Evolutionary conservation across 2,888 invertebrate species (phyloP).

Genomic region (Camptogramma bilineatum): DNA sequence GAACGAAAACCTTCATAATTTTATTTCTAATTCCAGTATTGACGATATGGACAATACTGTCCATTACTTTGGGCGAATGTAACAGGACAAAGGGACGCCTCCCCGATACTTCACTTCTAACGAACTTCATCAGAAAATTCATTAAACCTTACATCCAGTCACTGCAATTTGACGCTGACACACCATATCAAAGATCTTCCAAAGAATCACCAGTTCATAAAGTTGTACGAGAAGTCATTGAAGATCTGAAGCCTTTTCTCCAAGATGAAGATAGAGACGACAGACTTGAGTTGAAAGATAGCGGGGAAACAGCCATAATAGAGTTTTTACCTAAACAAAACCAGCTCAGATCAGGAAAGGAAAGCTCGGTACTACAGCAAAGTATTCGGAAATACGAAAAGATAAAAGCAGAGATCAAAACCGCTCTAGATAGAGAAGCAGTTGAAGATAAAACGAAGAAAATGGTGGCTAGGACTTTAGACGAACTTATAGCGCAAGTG

Average conservation of each 20-base stretch:
- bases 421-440: slow-evolving; percentile 55
- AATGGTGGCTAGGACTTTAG: slow-evolving; percentile 59
- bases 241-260: slow-evolving; percentile 53
- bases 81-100: slow-evolving; percentile 30
- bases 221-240: slow-evolving; percentile 54
- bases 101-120: slow-evolving; percentile 38
- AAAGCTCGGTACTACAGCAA: slow-evolving; percentile 41
- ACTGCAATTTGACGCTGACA: slow-evolving; percentile 4
- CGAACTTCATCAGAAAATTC: slow-evolving; percentile 51
- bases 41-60: slow-evolving; percentile 19
- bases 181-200: not conserved
- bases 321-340: slow-evolving; percentile 54
- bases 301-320: slow-evolving; percentile 63
- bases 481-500: slow-evolving; percentile 60
- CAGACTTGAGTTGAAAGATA: slow-evolving; percentile 45
- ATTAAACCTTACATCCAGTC: slow-evolving; percentile 52
- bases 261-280: slow-evolving; percentile 54
- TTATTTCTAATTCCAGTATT: slow-evolving; percentile 22
- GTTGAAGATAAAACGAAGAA: slow-evolving; percentile 57
- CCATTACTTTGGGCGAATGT: slow-evolving; percentile 9
- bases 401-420: slow-evolving; percentile 57
- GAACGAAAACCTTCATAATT: not conserved
- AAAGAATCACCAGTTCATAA: slow-evolving; percentile 46
- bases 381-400: slow-evolving; percentile 60
- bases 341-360: not conserved